Base-by-base conservation (phyloP, 2,113 vertebrate genomes). In the Myiozetetes cayanensis region DNA sequence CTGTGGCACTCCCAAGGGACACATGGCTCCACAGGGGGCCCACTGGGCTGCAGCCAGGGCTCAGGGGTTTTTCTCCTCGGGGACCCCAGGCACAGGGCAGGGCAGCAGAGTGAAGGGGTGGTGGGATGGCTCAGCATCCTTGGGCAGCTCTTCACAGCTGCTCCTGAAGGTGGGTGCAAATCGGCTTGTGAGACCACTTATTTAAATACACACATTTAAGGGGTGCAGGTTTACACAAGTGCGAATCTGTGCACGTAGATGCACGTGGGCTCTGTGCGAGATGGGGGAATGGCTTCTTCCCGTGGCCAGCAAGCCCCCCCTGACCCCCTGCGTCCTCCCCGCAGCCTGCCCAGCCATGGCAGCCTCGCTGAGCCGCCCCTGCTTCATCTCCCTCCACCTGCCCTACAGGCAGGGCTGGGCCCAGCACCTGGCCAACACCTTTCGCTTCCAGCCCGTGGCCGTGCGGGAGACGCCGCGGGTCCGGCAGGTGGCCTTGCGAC, bases 341-440 rank as follows among this genome's bases (percentile, higher is more conserved):
- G 0, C 72, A 41, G 96, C 73, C 13, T 27, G 65, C 44, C 86
- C 19, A 7, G 21, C 80, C 70, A 99, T 99, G 99, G 98, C 99
- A 62, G 98, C 97, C 30, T 94, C 28, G 52, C 94, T 98, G 96
- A 97, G 93, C 84, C 98, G 98, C 28, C 93, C 99, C 66, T 98
- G 98, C 94, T 99, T 99, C 95, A 95, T 99, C 87, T 98, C 99
- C 4, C 97, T 99, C 70, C 98, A 99, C 44, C 97, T 99, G 74
- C 97, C 96, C 8, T 96, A 97, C 56, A 98, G 97, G 74, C 98
- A 98, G 41, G 97, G 98, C 87, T 83, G 98, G 55, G 97, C 96
- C 12, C 89, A 84, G 14, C 96, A 99, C 65, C 98, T 99, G 47
- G 97, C 98, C 20, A 96, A 84, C 5, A 95, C 98, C 53, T 99